Evolutionary conservation across 2,797 vertebrate genomes (phyloP), one percentile per base, ranked within the genome.

Genomic region (Schizothorax lantsangensis): DNA sequence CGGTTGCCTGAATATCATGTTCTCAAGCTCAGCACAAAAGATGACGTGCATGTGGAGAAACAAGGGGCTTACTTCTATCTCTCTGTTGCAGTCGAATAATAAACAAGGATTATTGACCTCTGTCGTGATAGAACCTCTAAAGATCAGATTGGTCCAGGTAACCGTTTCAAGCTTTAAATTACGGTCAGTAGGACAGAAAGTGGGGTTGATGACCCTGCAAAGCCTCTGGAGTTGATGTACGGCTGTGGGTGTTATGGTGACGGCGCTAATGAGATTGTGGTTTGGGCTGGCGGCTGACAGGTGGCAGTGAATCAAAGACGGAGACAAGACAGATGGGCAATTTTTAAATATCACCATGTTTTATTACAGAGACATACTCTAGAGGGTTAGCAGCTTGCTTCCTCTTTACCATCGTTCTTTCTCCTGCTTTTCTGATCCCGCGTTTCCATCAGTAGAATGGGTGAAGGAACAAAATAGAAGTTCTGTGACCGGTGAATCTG

Each of bases 281-380:
- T 93, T 94, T 91, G 84, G 87, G 90, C 78, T 49, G 87, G 54
- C 4, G 84, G 54, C 86, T 83, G 91, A 90, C 93, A 93, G 93
- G 92, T 90, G 92, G 90, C 87, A 6, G 68, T 94, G 91, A 94
- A 93, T 94, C 93, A 91, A 86, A 88, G 77, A 90, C 81, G 91
- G 71, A 90, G 89, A 91, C 49, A 2, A 92, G 88, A 91, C 88
- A 82, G 64, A 92, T 85, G 90, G 81, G 33, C 1, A 19, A 84
- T 91, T 90, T 94, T 93, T 93, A 93, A 93, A 95, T 93, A 94
- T 93, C 92, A 91, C 91, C 88, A 89, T 93, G 88, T 91, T 95
- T 95, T 94, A 95, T 95, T 95, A 94, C 92, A 94, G 91, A 93
- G 89, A 94, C 91, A 89, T 88, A 94, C 91, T 95, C 89, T 89